Base-by-base conservation (phyloP, 2,888 invertebrate species). In the Onthophagus sagittarius region DNA sequence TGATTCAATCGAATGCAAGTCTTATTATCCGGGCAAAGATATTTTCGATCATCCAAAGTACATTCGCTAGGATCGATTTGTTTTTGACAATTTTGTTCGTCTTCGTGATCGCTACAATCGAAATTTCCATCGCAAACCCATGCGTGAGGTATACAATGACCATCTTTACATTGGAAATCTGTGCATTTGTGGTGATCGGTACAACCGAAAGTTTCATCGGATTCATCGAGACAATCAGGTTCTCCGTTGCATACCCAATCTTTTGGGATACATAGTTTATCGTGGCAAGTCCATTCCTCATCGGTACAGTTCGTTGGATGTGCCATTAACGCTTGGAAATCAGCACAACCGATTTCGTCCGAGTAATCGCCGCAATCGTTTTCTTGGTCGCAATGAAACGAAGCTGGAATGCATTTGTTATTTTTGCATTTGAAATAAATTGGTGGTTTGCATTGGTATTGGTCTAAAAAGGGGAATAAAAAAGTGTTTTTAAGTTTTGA, bases 101-200 rank as follows among this genome's bases (percentile, higher is more conserved):
- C 89, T 75, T 87, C 87, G 67, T 85, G 85, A 84, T 90, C 90
- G 2, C 85, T 83, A 76, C 90, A 91, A 78, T 90, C 90, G 76
- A 87, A 83, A n/a, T 80, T 76, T 0, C 87, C 88, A 81, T 89
- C 89, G 78, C 90, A 91, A 31, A 85, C 81, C 87, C 88, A 89
- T 76, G 84, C 83, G 0, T 85, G 83, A 6, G 86, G 86, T 65
- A 90, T 81, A 77, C 90, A 90, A 65, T 86, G 85, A 6, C 86
- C 86, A 78, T 89, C 88, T 9, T 82, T 83, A 78, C 94, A 94
- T 15, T 85, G 83, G 81, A 91, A 94, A 0, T 89, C 91, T 15
- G 85, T 85, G 81, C 93, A 93, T 0, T 84, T 84, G 0, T 85
- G 82, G 0, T 84, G 80, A 14, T 80, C 79, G 1, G 83, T 81